phyloP scores from a whole-genome alignment of 2,888 invertebrate genomes.

The Adineta ricciae region DNA sequence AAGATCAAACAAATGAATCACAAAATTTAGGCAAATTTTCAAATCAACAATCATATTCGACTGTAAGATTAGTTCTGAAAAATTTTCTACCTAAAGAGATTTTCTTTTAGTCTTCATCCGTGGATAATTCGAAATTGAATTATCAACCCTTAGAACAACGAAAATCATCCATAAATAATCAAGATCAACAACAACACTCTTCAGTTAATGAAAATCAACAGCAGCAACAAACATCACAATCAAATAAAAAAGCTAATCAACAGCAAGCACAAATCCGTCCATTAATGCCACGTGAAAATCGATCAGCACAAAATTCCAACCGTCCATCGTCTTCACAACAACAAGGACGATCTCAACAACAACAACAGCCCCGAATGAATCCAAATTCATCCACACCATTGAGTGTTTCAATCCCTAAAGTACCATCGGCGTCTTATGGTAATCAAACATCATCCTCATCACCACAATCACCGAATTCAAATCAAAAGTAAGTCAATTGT shows the following conservation, averaged over 20 bases:
- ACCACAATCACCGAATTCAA: neutral
- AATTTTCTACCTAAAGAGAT: neutral
- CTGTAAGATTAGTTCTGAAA: neutral
- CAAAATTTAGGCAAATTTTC: neutral
- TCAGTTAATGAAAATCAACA: neutral
- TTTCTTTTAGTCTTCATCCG: neutral
- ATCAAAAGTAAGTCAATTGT: neutral
- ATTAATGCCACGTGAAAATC: neutral
- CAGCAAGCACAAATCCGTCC: neutral
- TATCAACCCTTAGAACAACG: neutral
- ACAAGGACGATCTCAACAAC: slow-evolving; percentile 7
- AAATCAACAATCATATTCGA: neutral
- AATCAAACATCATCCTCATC: slow-evolving; percentile 8
- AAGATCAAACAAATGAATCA: neutral
- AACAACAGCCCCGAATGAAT: neutral
- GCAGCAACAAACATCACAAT: neutral
- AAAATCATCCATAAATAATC: neutral
- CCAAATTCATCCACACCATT: neutral
- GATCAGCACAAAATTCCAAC: neutral
- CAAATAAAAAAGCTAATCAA: neutral
- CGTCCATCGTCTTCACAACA: neutral
- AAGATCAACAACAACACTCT: neutral
- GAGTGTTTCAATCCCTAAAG: neutral
- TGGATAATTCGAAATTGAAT: neutral
- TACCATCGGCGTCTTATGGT: neutral